phyloP scores from a whole-genome alignment of 2,888 invertebrate genomes.

The Melanargia galathea region DNA sequence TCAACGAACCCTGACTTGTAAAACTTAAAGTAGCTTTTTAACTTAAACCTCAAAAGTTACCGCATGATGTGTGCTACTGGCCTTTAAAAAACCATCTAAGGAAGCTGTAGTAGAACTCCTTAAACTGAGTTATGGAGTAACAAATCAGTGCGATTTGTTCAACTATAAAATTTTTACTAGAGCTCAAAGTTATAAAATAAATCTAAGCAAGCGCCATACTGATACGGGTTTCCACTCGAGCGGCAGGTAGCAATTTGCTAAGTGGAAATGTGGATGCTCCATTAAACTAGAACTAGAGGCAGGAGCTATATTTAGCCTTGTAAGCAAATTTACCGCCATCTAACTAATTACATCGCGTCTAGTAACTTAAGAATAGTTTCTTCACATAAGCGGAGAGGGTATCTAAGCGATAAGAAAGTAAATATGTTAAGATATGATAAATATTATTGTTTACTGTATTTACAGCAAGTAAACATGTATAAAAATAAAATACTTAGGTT shows the following conservation, averaged over 20 bases:
- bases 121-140: no score
- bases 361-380: not conserved
- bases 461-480: no score
- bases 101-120: no score
- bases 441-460: not conserved
- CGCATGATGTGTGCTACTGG: no score
- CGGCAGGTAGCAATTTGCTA: conserved; percentile 28
- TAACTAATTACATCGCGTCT: conserved; percentile 33
- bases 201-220: conserved; percentile 20
- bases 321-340: conserved; percentile 37
- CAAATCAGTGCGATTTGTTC: conserved; percentile 1
- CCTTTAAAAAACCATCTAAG: no score
- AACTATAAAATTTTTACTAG: conserved; percentile 5
- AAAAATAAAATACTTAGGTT: no score
- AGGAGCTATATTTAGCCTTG: conserved; percentile 35
- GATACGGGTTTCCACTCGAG: conserved; percentile 14
- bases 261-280: conserved; percentile 29
- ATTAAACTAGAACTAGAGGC: conserved; percentile 27
- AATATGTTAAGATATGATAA: not conserved
- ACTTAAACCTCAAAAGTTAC: no score
- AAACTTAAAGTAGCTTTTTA: no score
- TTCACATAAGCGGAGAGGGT: not conserved
- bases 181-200: conserved; percentile 19
- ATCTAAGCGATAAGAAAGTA: not conserved
- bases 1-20: no score